Evolutionary conservation across 2,113 vertebrate genomes (phyloP), one percentile per base, ranked within the genome.

Genomic region (Machaerirhynchus nigripectus): DNA sequence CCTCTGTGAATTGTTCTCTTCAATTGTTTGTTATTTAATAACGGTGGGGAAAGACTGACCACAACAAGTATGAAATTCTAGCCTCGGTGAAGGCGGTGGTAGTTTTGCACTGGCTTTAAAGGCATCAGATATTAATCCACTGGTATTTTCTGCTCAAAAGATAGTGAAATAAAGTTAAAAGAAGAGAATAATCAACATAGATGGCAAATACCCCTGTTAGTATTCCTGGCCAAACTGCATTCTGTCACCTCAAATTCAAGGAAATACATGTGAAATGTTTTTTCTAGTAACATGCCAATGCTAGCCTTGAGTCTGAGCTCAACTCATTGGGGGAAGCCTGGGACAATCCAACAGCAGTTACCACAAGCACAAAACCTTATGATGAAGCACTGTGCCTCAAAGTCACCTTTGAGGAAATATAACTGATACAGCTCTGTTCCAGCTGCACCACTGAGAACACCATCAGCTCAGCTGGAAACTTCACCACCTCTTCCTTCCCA

Each of bases 21-120:
- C 68, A 73, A 68, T 61, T 86, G 52, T 87, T 94, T 78, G 87
- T 69, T 89, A 94, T 65, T 95, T 81, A 95, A 50, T 93, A 93
- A 93, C 83, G 90, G 70, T 76, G 85, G 76, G 79, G 95, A 93
- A 96, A 87, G 53, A 59, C 47, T 82, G 84, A 89, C 77, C 39
- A 80, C 69, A 67, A 2, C 18, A 93, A 90, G 44, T n/a, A 86
- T 31, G 52, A 89, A 84, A 93, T 84, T 86, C 60, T 94, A 92
- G 52, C 64, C 60, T 59, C 0, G 0, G 20, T 68, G 37, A 88
- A 71, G 2, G 1, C 9, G 33, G 46, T 83, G 50, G 18, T 63
- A 90, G 59, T 47, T 95, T 80, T 92, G 33, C 40, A 24, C 5
- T 55, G 49, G 59, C 33, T 91, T 81, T 28, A 75, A 90, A 74